Evolutionary conservation across 2,113 vertebrate genomes (phyloP).

Genomic region (Xenopus laevis): DNA sequence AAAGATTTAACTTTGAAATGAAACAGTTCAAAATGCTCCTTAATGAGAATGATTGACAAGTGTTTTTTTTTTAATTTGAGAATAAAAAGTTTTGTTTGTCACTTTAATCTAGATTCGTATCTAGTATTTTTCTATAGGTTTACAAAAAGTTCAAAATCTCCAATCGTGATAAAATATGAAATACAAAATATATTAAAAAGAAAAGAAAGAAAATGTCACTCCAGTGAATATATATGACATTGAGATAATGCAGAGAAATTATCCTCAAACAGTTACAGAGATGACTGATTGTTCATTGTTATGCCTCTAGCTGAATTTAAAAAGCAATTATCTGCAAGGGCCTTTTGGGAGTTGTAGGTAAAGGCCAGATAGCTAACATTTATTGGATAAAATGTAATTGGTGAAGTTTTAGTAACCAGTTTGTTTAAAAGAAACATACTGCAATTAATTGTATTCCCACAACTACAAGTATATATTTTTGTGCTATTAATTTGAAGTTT

Average conservation of each 20-base stretch:
- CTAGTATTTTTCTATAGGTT: no score
- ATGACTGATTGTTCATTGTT: constrained; percentile 45
- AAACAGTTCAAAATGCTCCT: no score
- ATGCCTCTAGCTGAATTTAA: constrained; percentile 44
- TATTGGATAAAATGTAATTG: constrained; percentile 44
- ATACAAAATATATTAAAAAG: constrained; percentile 19
- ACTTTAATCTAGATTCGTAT: no score
- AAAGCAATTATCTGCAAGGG: constrained; percentile 43
- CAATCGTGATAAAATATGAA: not conserved
- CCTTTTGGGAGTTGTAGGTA: constrained; percentile 43
- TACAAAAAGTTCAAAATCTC: no score
- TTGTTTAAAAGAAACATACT: constrained; percentile 38
- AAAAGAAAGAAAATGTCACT: constrained; percentile 32
- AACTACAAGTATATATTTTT: no score
- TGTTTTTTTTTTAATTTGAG: no score
- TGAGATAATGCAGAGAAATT: constrained; percentile 39
- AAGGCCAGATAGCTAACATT: constrained; percentile 46
- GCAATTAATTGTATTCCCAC: constrained; percentile 33
- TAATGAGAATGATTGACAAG: no score
- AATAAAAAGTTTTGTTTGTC: no score
- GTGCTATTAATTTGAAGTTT: no score
- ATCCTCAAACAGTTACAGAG: constrained; percentile 40
- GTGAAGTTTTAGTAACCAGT: constrained; percentile 42
- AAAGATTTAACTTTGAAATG: no score
- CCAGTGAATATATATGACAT: constrained; percentile 33